Evolutionary conservation across 2,888 invertebrate genomes (phyloP), one percentile per base, ranked within the genome.

Genomic region (Cryptocheilus praepositus): DNA sequence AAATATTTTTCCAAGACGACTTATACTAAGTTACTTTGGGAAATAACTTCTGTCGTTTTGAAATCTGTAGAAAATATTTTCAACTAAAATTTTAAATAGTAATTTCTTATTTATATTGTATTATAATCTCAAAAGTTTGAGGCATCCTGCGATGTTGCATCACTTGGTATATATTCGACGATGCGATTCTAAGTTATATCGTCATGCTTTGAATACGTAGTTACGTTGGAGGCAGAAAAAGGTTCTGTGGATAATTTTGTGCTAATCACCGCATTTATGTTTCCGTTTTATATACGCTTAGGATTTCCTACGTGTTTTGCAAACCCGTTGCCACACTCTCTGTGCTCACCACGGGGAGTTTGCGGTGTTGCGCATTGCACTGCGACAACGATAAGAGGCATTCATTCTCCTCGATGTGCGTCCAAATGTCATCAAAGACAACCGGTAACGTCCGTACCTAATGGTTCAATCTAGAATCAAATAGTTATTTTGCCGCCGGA

Each of bases 251-350:
- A 5, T 5, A 25, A 25, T 8, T 11, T 7, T 11, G 36, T 36
- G 11, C 7, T 11, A 11, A 11, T 36, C 13, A 11, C 3, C 11
- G 13, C 11, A 36, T 11, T 36, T 36, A 36, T 11, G 52, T 3
- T 7, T 11, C 16, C 21, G 13, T 52, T 22, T 52, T 4, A 0
- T 21, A 22, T 54, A 25, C 3, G 49, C 61, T 53, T n/a, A 89
- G 90, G 90, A 59, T 89, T 90, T 74, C 89, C 90, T 3, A 89
- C 89, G 11, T 90, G 90, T 75, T 89, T 89, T 72, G 79, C 86
- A 28, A 78, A 87, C 13, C 89, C 89, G 11, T 70, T 89, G 56
- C 88, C 89, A 2, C 76, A 84, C 16, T 86, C 86, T 25, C 66
- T 90, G 19, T 90, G 89, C 70, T 83, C 82, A 44, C 83, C 85